Base-by-base conservation (phyloP, 2,888 invertebrate species). In the Cotesia congregata region DNA sequence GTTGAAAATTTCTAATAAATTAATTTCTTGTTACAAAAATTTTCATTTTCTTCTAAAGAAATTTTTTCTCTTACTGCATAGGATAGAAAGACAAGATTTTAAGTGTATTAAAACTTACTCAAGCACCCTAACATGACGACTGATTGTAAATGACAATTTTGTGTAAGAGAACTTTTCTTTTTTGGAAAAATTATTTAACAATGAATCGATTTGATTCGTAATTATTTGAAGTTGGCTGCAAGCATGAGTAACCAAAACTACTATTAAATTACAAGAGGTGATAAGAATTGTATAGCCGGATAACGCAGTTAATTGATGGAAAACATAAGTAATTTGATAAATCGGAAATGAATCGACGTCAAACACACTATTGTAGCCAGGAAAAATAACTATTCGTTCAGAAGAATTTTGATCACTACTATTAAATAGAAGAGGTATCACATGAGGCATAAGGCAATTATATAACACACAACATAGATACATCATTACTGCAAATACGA, bases 181-280 rank as follows among this genome's bases (percentile, higher is more conserved):
- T 9, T 12, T 50, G 9, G 2, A 17, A 59, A 39, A 41, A 7
- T 69, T 75, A 9, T 77, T 72, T 15, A 81, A 30, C 1, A 81
- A 69, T 6, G 75, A 39, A 9, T 82, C 60, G 7, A 82, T 61
- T 1, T 74, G 30, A 9, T 40, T 67, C 38, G 78, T 77, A 17
- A 82, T 78, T n/a, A 84, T 80, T 17, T 81, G 65, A 9, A 82
- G 78, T 68, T 83, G 83, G 0, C 84, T 82, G 9, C 80, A 81
- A 1, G 79, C 81, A 59, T 84, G 84, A 3, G 80, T 81, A 0
- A 80, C 82, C 39, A 83, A 83, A 20, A 77, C 74, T 1, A 81
- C 78, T 5, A 82, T 81, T 20, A 83, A 60, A 38, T 80, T 79
- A 64, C 80, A 83, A 0, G 77, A 77, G 3, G 78, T 79, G 3